phyloP scores from a whole-genome alignment of 2,797 vertebrate species.

The Enteromius anoplus region DNA sequence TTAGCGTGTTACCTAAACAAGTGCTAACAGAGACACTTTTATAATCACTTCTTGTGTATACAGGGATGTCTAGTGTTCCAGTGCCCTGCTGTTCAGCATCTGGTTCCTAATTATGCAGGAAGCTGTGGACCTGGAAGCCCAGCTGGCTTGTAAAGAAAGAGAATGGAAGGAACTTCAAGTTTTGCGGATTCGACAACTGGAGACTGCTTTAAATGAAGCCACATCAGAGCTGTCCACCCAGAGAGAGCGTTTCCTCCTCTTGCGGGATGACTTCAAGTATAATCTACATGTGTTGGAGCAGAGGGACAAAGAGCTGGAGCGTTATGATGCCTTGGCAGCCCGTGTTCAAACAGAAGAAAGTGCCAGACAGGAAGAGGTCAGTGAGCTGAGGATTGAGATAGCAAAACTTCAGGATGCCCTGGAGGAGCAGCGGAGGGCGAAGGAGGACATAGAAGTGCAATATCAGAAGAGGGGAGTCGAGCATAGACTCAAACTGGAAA shows the following conservation, averaged over 20 bases:
- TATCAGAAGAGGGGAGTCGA: slow-evolving; percentile 67
- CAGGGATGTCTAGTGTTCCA: slow-evolving; percentile 12
- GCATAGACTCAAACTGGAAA: slow-evolving; percentile 72
- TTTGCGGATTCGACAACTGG: slow-evolving; percentile 68
- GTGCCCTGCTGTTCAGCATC: slow-evolving; percentile 19
- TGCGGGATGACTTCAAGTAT: slow-evolving; percentile 82
- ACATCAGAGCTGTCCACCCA: slow-evolving; percentile 67
- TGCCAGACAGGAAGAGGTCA: slow-evolving; percentile 74
- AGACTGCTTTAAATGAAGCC: slow-evolving; percentile 69
- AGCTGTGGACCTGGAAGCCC: slow-evolving; percentile 66
- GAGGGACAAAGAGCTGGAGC: slow-evolving; percentile 80
- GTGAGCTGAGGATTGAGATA: slow-evolving; percentile 75
- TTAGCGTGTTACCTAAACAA: neutral
- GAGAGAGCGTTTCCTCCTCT: slow-evolving; percentile 66
- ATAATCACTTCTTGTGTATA: slow-evolving; percentile 9
- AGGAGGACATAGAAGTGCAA: slow-evolving; percentile 64
- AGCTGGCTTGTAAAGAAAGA: slow-evolving; percentile 77
- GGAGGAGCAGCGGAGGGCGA: slow-evolving; percentile 62
- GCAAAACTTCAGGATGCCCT: slow-evolving; percentile 72
- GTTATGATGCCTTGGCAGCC: slow-evolving; percentile 70
- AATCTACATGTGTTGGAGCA: slow-evolving; percentile 82
- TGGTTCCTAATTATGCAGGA: slow-evolving; percentile 46
- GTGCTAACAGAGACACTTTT: neutral
- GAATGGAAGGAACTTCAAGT: slow-evolving; percentile 79
- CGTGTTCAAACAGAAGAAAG: slow-evolving; percentile 69